phyloP scores from a whole-genome alignment of 2,113 vertebrate genomes.

The Puffinus mauretanicus region DNA sequence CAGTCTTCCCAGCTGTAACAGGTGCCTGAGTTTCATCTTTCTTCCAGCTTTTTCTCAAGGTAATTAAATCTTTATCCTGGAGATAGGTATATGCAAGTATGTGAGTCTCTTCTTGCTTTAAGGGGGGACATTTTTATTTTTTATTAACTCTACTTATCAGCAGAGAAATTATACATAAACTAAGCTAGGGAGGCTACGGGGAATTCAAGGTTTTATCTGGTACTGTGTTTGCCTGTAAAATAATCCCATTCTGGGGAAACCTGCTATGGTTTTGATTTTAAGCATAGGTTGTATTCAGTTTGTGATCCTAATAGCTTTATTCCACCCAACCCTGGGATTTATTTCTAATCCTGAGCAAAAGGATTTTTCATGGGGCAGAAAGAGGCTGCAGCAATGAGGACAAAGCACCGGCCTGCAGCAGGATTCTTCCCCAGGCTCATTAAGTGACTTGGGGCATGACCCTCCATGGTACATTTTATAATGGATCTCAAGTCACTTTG shows the following conservation, averaged over 20 bases:
- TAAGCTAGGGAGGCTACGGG: background rate
- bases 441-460: slow-evolving; percentile 19
- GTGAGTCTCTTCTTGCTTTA: background rate
- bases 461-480: slow-evolving; percentile 1
- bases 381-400: background rate
- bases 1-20: background rate
- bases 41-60: background rate
- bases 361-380: background rate
- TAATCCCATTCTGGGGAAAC: slow-evolving; percentile 19
- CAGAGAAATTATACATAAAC: slow-evolving; percentile 22
- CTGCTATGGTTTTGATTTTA: slow-evolving; percentile 39
- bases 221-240: slow-evolving; percentile 4
- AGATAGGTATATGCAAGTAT: background rate
- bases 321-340: background rate
- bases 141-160: slow-evolving; percentile 32
- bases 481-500: background rate
- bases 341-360: slow-evolving; percentile 28
- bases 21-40: slow-evolving; percentile 29
- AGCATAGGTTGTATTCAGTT: slow-evolving; percentile 21
- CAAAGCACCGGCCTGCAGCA: background rate
- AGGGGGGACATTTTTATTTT: slow-evolving; percentile 29
- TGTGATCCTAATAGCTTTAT: slow-evolving; percentile 21
- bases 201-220: slow-evolving; percentile 25
- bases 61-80: slow-evolving; percentile 51
- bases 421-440: slow-evolving; percentile 14